Evolutionary conservation across 1,140 invertebrate genomes (phyloP).

Genomic region (Pogonus chalceus): DNA sequence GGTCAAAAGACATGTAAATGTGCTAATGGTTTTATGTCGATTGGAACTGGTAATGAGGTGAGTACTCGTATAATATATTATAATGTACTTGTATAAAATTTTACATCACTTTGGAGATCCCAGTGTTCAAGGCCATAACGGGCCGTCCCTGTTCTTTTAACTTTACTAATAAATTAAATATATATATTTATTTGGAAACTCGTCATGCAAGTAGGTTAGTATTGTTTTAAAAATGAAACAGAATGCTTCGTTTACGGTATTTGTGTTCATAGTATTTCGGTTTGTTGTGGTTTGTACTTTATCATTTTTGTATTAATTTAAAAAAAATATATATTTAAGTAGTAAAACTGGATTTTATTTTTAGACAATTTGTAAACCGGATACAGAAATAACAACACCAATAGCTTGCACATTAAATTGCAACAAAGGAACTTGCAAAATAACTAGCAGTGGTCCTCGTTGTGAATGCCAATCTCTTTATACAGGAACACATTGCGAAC

Average conservation of each 20-base stretch:
- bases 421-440: conserved; percentile 46
- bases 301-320: no score
- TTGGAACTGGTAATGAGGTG: conserved; percentile 23
- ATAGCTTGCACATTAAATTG: conserved; percentile 35
- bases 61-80: conserved; percentile 20
- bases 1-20: conserved; percentile 53
- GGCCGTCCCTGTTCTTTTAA: neutral
- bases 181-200: neutral
- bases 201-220: neutral
- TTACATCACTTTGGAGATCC: neutral
- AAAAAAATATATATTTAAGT: no score
- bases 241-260: neutral
- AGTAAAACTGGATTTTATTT: no score
- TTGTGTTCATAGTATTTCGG: neutral
- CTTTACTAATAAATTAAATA: neutral
- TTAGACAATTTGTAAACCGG: conserved; percentile 22
- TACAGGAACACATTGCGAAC: conserved; percentile 48
- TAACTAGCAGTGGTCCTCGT: conserved; percentile 34
- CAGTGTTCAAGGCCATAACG: neutral
- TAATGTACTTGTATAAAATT: neutral
- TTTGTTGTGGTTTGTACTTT: neutral
- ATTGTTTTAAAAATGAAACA: neutral
- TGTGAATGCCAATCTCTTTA: conserved; percentile 52
- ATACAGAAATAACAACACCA: conserved; percentile 9
- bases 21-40: conserved; percentile 46